These are phyloP conservation scores for Euura saliciscinereae DNA, from an alignment of 1,140 invertebrate species.

Conservation along the genomic window DNA sequence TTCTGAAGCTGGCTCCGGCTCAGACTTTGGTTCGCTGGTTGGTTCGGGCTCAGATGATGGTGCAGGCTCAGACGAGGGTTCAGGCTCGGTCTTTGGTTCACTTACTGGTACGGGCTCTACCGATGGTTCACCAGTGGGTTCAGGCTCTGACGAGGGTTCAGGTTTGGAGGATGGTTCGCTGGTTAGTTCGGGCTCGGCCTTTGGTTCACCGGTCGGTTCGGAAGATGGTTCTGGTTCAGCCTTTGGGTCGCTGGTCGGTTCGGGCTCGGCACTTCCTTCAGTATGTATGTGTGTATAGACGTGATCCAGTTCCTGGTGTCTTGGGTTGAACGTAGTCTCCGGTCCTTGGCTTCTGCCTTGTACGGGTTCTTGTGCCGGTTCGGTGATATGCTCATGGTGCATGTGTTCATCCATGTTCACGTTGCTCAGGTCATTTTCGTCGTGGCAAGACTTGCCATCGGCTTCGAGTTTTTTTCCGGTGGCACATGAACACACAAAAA, in stretches of 20 bases:
- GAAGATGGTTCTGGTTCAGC: conserved; percentile 38
- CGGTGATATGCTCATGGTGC: conserved; percentile 24
- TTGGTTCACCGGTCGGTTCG: conserved; percentile 18
- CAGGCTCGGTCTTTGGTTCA: conserved; percentile 30
- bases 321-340: conserved; percentile 48
- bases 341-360: conserved; percentile 55
- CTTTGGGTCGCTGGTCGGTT: conserved; percentile 28
- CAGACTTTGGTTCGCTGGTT: conserved; percentile 46
- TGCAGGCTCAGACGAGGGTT: conserved; percentile 23
- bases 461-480: conserved; percentile 54
- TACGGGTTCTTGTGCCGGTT: conserved; percentile 33
- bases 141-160: conserved; percentile 27
- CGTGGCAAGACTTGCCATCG: conserved; percentile 56
- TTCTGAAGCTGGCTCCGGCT: conserved; percentile 33
- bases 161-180: conserved; percentile 24
- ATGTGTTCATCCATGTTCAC: conserved; percentile 34
- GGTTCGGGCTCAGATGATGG: conserved; percentile 31
- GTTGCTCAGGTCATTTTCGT: conserved; percentile 42
- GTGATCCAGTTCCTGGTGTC: conserved; percentile 42
- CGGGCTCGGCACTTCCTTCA: conserved; percentile 18
- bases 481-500: conserved; percentile 76
- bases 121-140: conserved; percentile 26
- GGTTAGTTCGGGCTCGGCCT: conserved; percentile 22
- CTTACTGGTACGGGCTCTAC: conserved; percentile 25
- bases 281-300: conserved; percentile 24